Percentiles rank a stretch among this genome's conserved stretches.
These are phyloP conservation scores for Druceiella hillmani DNA, from an alignment of 2,888 invertebrate genomes.

Conservation along the genomic window DNA sequence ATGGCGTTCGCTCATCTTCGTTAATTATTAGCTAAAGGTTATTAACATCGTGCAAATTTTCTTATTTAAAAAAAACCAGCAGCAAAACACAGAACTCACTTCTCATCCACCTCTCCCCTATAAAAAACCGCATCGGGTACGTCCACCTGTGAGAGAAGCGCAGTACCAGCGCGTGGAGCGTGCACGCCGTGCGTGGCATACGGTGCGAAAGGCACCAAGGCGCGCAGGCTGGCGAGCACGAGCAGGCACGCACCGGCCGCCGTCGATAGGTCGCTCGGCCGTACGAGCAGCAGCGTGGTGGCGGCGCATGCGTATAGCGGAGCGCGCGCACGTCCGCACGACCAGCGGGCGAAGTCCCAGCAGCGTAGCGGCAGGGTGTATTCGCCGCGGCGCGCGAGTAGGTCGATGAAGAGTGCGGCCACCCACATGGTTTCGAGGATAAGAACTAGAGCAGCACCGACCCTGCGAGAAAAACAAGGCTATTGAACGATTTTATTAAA, in stretches of 20 bases:
- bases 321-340: constrained; percentile 42
- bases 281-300: constrained; percentile 42
- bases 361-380: constrained; percentile 41
- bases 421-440: constrained; percentile 49
- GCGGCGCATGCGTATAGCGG: constrained; percentile 46
- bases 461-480: constrained; percentile 31
- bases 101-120: constrained; percentile 32
- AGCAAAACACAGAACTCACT: constrained; percentile 1
- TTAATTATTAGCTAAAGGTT: too few relatives aligned
- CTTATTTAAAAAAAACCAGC: neutral
- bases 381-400: constrained; percentile 42
- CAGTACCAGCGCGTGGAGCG: constrained; percentile 44
- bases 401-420: constrained; percentile 41
- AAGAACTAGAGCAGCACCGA: constrained; percentile 39
- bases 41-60: too few relatives aligned
- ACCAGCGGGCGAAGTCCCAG: constrained; percentile 47
- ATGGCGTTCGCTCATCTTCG: too few relatives aligned
- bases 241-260: too few relatives aligned
- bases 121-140: constrained; percentile 44
- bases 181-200: constrained; percentile 45
- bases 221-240: constrained; percentile 39
- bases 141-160: constrained; percentile 44
- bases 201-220: constrained; percentile 45
- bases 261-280: too few relatives aligned
- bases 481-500: too few relatives aligned